A percentile compares a stretch with the other conserved stretches of the same genome.
These are phyloP conservation scores for Telmatochromis sp. DNA, from an alignment of 2,113 vertebrate genomes.

Conservation along the genomic window DNA sequence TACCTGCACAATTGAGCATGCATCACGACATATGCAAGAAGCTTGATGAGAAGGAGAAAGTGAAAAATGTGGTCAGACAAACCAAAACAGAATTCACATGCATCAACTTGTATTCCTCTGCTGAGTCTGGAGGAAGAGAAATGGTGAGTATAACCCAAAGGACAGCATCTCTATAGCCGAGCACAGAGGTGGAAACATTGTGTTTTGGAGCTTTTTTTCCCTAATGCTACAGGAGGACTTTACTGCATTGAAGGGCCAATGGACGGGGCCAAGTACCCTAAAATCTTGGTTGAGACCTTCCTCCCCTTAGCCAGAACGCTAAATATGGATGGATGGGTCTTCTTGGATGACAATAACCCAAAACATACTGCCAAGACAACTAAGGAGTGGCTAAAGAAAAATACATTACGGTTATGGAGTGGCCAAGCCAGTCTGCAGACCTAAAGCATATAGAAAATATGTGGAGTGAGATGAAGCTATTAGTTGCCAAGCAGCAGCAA, in stretches of 20 bases:
- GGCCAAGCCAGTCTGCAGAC: background rate
- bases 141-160: background rate
- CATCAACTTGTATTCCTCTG: background rate
- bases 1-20: background rate
- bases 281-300: background rate
- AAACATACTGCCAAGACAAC: background rate
- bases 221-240: background rate
- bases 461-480: background rate
- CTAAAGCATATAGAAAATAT: background rate
- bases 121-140: background rate
- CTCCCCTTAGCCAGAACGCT: background rate
- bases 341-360: background rate
- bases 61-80: background rate
- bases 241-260: background rate
- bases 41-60: background rate
- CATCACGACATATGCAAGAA: rapidly evolving
- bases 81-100: background rate
- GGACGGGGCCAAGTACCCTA: background rate
- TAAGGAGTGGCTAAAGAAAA: background rate
- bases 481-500: background rate
- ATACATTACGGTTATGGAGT: background rate
- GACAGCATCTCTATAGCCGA: background rate
- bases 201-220: background rate
- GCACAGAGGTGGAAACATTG: background rate
- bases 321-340: background rate